These are phyloP conservation scores for Drosophila phalerata DNA, from an alignment of 2,888 invertebrate genomes.

Conservation along the genomic window DNA sequence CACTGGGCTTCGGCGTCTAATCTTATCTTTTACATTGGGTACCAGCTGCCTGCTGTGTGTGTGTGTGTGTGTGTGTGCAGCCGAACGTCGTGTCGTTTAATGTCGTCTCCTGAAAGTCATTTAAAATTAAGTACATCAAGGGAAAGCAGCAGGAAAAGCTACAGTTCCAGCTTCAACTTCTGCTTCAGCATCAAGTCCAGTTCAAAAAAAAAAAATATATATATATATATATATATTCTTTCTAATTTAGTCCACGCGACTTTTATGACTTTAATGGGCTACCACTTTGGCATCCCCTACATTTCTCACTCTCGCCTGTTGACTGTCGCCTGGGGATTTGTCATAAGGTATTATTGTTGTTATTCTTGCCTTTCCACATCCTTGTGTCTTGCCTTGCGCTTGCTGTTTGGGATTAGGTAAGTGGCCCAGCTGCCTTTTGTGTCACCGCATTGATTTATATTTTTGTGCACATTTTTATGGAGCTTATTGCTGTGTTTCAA, in stretches of 20 bases:
- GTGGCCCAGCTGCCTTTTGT: constrained; percentile 37
- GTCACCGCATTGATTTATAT: constrained; percentile 57
- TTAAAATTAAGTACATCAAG: constrained; percentile 77
- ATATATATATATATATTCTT: constrained; percentile 39
- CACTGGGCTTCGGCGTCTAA: constrained; percentile 73
- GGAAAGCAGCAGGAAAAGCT: constrained; percentile 41
- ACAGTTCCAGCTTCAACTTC: constrained; percentile 6
- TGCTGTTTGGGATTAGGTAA: constrained; percentile 37
- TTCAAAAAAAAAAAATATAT: constrained; percentile 41
- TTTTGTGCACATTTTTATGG: constrained; percentile 54
- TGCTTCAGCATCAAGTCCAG: constrained; percentile 21
- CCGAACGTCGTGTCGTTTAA: constrained; percentile 40
- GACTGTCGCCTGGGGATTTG: constrained; percentile 63
- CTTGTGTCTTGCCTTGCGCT: constrained; percentile 12
- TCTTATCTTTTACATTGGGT: constrained; percentile 73
- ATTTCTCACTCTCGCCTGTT: constrained; percentile 15
- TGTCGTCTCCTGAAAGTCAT: constrained; percentile 80
- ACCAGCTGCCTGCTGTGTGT: constrained; percentile 35
- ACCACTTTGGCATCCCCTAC: constrained; percentile 61
- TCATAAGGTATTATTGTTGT: constrained; percentile 59
- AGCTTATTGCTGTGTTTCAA: constrained; percentile 26
- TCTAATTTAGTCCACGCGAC: constrained; percentile 80
- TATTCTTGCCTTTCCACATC: constrained; percentile 32
- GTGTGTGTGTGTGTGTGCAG: constrained; percentile 13
- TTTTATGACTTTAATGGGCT: constrained; percentile 80